Percentiles rank a stretch among this genome's conserved stretches.
Conservation (phyloP, 1,140 invertebrate genomes). For the Liolophura sinensis region DNA sequence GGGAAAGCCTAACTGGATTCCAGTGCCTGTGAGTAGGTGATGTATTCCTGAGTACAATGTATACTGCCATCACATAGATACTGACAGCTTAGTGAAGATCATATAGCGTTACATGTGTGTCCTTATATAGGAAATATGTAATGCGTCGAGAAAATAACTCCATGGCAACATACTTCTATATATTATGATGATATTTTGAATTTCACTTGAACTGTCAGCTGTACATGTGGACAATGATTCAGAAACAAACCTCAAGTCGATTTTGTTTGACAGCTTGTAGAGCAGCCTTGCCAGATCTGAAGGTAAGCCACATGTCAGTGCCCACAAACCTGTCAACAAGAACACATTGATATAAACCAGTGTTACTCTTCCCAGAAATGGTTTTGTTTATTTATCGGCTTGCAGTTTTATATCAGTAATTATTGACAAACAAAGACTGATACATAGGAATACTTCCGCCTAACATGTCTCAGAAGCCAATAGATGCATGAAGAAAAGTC, state of each 20-base stretch:
- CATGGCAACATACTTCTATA: too few species aligned
- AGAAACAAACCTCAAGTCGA: constrained; percentile 20
- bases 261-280: constrained; percentile 71
- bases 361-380: not conserved
- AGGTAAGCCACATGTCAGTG: constrained; percentile 85
- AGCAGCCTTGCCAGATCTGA: constrained; percentile 82
- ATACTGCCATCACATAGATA: too few species aligned
- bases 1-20: too few species aligned
- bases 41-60: too few species aligned
- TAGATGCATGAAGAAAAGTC: not conserved
- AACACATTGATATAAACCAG: constrained; percentile 13
- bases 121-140: too few species aligned
- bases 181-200: too few species aligned
- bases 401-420: not conserved
- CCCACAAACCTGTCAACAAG: constrained; percentile 78
- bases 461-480: not conserved
- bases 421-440: not conserved
- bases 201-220: too few species aligned
- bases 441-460: not conserved
- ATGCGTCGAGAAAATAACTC: too few species aligned
- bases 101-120: too few species aligned
- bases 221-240: too few species aligned
- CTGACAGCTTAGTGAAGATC: too few species aligned
- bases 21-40: too few species aligned
- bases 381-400: not conserved